Conservation (phyloP, 2,888 invertebrate genomes). For the Eilema griseolum region DNA sequence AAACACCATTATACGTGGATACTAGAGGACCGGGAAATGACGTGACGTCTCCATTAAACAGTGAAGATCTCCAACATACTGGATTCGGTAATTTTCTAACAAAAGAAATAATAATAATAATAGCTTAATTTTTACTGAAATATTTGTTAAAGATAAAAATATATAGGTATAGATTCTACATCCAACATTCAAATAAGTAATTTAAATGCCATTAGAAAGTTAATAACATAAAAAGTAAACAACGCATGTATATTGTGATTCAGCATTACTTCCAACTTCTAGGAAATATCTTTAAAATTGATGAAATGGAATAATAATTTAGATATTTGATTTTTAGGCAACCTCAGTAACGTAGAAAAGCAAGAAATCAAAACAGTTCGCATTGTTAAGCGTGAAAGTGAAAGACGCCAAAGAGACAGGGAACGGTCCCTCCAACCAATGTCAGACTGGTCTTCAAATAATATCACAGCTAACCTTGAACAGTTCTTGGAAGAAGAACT, state of each 20-base stretch:
- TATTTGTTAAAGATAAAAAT: no score
- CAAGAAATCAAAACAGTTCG: constrained; percentile 97
- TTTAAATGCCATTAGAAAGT: no score
- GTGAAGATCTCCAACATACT: constrained; percentile 76
- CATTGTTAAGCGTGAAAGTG: constrained; percentile 96
- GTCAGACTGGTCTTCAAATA: constrained; percentile 79
- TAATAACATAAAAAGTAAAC: no score
- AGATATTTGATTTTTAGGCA: constrained; percentile 74
- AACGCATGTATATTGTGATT: no score
- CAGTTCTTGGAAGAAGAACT: constrained; percentile 83
- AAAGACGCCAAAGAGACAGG: constrained; percentile 93
- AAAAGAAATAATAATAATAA: background rate
- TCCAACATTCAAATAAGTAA: no score
- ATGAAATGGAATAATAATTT: background rate
- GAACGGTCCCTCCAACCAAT: constrained; percentile 88
- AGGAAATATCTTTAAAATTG: background rate
- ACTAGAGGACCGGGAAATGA: constrained; percentile 81
- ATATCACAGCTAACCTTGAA: constrained; percentile 78
- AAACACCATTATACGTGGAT: constrained; percentile 91
- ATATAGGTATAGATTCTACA: no score
- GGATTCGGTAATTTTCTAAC: constrained; percentile 71
- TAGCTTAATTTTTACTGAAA: background rate
- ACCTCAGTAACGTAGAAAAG: constrained; percentile 92
- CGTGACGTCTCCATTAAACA: constrained; percentile 74
- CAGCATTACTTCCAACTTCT: no score